These are phyloP conservation scores for Tapirus indicus DNA, from an alignment of 2,797 vertebrate genomes.

Conservation along the genomic window DNA sequence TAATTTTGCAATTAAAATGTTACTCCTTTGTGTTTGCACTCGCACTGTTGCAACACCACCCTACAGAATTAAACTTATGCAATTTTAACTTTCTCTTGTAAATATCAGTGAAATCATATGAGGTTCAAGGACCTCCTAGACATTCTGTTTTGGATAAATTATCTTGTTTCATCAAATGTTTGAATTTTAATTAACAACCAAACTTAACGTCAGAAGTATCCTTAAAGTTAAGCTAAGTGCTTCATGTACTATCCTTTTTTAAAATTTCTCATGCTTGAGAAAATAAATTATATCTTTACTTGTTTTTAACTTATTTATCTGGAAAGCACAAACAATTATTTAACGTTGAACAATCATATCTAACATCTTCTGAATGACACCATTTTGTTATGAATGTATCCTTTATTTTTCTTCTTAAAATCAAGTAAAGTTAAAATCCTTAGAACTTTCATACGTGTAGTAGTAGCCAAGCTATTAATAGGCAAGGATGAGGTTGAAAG, in stretches of 20 bases:
- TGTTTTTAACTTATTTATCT: constrained; percentile 2
- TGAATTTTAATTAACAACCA: constrained; percentile 11
- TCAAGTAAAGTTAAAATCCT: neutral
- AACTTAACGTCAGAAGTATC: neutral
- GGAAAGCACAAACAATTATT: neutral
- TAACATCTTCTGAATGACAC: neutral
- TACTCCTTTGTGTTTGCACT: neutral
- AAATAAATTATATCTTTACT: constrained; percentile 2
- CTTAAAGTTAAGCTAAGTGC: constrained; percentile 8
- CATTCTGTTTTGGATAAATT: neutral
- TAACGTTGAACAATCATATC: neutral
- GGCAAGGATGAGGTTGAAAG: neutral
- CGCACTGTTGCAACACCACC: neutral
- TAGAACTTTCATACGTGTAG: neutral
- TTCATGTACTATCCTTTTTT: neutral
- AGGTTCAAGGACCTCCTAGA: neutral
- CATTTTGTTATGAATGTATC: neutral
- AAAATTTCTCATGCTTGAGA: neutral
- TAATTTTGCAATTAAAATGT: constrained; percentile 1
- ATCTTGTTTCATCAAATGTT: neutral
- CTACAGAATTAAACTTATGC: neutral
- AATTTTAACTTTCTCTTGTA: neutral
- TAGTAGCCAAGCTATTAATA: neutral
- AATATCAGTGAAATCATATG: constrained; percentile 18
- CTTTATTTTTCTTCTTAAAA: constrained; percentile 53